A percentile compares a stretch with the other conserved stretches of the same genome.
These are phyloP conservation scores for Malurus elegans DNA, from an alignment of 2,113 vertebrate genomes.

Conservation along the genomic window DNA sequence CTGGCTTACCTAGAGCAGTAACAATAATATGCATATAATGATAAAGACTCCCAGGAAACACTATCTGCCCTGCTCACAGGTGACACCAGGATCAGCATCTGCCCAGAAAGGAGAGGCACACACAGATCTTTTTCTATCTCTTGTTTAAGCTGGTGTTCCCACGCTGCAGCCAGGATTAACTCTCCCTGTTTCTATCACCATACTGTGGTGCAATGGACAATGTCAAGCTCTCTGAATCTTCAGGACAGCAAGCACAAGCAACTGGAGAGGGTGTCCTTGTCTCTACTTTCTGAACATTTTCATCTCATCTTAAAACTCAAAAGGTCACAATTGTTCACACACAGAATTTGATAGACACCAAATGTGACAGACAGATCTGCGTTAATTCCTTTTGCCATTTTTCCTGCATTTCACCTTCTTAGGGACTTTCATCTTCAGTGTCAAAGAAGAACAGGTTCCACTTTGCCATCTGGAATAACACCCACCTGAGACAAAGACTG, in stretches of 20 bases:
- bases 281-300: not conserved
- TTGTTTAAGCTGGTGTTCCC: not conserved
- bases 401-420: not conserved
- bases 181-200: not conserved
- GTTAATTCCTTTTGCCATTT: not conserved
- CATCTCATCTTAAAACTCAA: not conserved
- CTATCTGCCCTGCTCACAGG: not conserved
- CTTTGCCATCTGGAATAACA: not conserved
- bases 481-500: not conserved
- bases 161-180: not conserved
- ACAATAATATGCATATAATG: not conserved
- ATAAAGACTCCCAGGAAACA: not conserved
- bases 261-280: not conserved
- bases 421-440: not conserved
- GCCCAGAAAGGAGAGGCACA: not conserved
- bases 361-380: not conserved
- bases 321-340: not conserved
- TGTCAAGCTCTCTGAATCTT: not conserved
- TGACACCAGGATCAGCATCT: not conserved
- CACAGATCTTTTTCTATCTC: not conserved
- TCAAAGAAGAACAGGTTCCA: not conserved
- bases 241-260: accelerated
- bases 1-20: not conserved
- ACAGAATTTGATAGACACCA: not conserved
- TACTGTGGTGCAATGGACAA: accelerated